Evolutionary conservation across 2,797 vertebrate species (phyloP).

Genomic region (Eleutherodactylus coqui): DNA sequence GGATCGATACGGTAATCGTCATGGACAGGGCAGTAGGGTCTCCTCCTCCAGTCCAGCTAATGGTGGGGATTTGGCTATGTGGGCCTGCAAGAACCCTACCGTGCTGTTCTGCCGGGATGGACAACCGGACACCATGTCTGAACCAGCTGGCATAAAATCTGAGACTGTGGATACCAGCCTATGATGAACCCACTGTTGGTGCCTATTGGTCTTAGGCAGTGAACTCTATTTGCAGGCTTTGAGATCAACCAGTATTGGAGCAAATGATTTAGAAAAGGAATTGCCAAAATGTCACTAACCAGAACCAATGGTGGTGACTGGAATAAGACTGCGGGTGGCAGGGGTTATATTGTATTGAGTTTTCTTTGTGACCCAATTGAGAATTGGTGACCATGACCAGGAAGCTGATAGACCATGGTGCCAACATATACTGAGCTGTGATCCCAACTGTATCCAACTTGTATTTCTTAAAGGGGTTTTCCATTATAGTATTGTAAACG

Average conservation of each 20-base stretch:
- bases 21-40: slow-evolving; percentile 66
- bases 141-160: slow-evolving; percentile 69
- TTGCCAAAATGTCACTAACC: neutral
- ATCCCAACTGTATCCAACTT: neutral
- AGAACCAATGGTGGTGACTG: neutral
- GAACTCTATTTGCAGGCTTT: neutral
- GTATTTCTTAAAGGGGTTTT: neutral
- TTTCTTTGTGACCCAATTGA: neutral
- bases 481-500: neutral
- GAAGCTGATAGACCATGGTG: neutral
- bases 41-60: slow-evolving; percentile 81
- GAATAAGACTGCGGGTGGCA: neutral
- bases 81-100: slow-evolving; percentile 92
- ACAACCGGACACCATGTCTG: slow-evolving; percentile 73
- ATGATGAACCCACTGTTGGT: slow-evolving; percentile 67
- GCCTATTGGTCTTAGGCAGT: slow-evolving; percentile 1
- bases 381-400: neutral
- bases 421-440: neutral
- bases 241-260: neutral
- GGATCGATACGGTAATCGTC: slow-evolving; percentile 75
- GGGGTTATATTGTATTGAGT: neutral
- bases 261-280: neutral
- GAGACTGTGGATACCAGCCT: slow-evolving; percentile 84
- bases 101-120: slow-evolving; percentile 90
- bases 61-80: slow-evolving; percentile 82